Percentiles rank a stretch among this genome's conserved stretches.
phyloP scores from a whole-genome alignment of 2,113 vertebrate species.

The Ceyx margarethae region DNA sequence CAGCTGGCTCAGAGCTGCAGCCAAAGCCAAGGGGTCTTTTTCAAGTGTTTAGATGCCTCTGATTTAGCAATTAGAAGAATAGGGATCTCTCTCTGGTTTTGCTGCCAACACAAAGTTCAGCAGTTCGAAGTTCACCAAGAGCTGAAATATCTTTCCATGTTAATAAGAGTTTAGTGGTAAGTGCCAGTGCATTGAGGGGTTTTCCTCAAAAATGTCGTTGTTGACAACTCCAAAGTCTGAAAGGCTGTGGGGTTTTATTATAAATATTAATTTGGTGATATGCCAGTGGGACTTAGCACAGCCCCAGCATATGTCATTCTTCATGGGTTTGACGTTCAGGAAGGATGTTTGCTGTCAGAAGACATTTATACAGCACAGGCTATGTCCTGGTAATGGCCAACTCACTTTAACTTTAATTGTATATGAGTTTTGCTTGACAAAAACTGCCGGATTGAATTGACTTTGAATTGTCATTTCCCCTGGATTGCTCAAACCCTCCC shows the following conservation, averaged over 20 bases:
- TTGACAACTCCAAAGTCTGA: neutral
- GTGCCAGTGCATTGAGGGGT: neutral
- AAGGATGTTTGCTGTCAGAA: neutral
- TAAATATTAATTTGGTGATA: neutral
- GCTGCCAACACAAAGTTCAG: neutral
- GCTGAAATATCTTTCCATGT: neutral
- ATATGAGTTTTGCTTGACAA: neutral
- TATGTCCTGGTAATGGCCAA: neutral
- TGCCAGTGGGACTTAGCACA: neutral
- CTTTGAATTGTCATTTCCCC: constrained; percentile 37
- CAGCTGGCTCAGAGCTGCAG: neutral
- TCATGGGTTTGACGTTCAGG: neutral
- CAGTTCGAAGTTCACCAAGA: neutral
- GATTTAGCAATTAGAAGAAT: neutral
- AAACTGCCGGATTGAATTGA: neutral
- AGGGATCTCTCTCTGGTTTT: neutral
- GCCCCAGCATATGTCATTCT: neutral
- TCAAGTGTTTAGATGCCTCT: neutral
- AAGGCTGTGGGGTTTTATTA: neutral
- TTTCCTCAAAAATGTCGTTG: neutral
- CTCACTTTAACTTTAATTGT: neutral
- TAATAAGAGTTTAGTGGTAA: neutral
- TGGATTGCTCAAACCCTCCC: neutral
- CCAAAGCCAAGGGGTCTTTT: neutral
- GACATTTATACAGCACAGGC: neutral